Conservation (phyloP, 2,113 vertebrate species). For the Steatornis caripensis region DNA sequence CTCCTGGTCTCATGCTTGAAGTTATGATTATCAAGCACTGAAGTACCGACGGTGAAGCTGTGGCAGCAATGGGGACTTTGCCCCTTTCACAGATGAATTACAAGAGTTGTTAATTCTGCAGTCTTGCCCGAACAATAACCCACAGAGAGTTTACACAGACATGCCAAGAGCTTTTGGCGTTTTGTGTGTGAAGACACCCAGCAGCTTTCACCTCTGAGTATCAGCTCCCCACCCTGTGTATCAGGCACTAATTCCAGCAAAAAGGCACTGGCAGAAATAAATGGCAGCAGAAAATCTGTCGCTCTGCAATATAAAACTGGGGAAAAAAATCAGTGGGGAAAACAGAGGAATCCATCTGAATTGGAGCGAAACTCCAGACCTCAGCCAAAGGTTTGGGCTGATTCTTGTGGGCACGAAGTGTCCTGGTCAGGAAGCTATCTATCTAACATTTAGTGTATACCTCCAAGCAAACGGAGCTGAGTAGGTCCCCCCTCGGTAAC, state of each 20-base stretch:
- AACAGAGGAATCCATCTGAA: not conserved
- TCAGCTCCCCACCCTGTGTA: not conserved
- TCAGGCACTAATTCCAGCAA: not conserved
- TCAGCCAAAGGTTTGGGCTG: not conserved
- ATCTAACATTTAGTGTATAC: not conserved
- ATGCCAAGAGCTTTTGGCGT: not conserved
- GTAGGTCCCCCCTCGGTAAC: fast-evolving
- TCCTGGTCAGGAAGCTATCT: not conserved
- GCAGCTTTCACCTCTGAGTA: not conserved
- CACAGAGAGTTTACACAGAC: not conserved
- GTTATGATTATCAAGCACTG: not conserved
- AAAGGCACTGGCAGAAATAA: not conserved
- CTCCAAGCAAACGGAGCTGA: not conserved
- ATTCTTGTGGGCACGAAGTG: not conserved
- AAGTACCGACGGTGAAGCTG: not conserved
- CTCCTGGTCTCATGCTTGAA: not conserved
- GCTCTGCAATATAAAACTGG: not conserved
- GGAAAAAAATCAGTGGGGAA: not conserved
- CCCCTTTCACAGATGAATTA: not conserved
- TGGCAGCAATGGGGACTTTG: not conserved
- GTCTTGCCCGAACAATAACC: not conserved
- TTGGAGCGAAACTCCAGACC: not conserved
- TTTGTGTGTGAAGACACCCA: not conserved
- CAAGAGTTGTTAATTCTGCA: not conserved
- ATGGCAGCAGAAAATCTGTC: not conserved